Base-by-base conservation (phyloP, 2,113 vertebrate genomes). In the Gyps fulvus region DNA sequence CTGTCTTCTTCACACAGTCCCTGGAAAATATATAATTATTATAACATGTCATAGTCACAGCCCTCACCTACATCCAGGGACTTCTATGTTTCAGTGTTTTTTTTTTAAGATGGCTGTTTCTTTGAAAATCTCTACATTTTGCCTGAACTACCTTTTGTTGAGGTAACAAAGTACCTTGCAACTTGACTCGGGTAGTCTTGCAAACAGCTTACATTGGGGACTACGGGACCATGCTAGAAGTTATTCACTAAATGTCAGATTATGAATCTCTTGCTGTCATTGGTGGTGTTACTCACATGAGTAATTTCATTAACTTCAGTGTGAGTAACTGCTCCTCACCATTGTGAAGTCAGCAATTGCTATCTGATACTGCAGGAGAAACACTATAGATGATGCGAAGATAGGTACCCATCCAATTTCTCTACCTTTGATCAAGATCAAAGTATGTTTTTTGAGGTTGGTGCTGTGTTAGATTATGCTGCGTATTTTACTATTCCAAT, bases 391-490 rank as follows among this genome's bases (percentile, higher is more conserved):
- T 69, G 47, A 72, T 59, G 31, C 8, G 7, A 82, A 94, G 62
- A 79, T 87, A 49, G 36, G 58, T 80, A 94, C 62, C 9, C 62
- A 73, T 61, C 45, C 63, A 73, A 27, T 29, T 89, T 95, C 62
- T 72, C 21, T 87, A 85, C 54, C 93, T 97, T 97, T 97, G 96
- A 97, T 97, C 94, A 95, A 94, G 91, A 97, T 97, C 94, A 96
- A 96, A 96, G 94, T 32, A 58, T 7, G 16, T 38, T 91, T 96
- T 94, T 84, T 93, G 69, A 92, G 79, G 72, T 73, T 79, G 73
- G 25, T 89, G 73, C 29, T 93, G 40, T 76, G 90, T 81, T 87
- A 91, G 67, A 88, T 88, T 88, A 70, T 84, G 38, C 76, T 26
- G 31, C n/a, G 65, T 94, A 54, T 66, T 90, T 93, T 87, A 61